phyloP scores from a whole-genome alignment of 2,113 vertebrate genomes.

The Nannobrachium achirus region DNA sequence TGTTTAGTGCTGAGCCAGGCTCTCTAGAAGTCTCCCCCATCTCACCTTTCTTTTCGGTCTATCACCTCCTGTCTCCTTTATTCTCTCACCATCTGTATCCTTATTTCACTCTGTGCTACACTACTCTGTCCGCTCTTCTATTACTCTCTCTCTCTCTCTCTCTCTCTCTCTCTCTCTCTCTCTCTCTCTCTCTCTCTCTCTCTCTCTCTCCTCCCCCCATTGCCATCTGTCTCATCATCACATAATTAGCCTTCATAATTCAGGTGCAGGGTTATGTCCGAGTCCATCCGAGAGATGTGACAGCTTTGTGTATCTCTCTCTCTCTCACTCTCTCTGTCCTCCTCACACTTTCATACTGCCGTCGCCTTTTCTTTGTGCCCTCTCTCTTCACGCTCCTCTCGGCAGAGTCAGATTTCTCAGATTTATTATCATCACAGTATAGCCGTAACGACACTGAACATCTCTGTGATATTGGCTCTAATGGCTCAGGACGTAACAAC shows the following conservation, averaged over 20 bases:
- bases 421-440: too few species aligned
- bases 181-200: not conserved
- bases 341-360: not conserved
- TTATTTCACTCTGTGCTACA: not conserved
- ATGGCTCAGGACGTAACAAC: too few species aligned
- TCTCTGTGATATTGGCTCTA: too few species aligned
- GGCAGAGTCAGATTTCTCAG: not conserved
- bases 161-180: slow-evolving; percentile 3
- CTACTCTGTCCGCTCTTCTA: not conserved
- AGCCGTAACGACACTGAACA: too few species aligned
- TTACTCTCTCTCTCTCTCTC: slow-evolving; percentile 8
- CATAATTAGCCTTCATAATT: slow-evolving; percentile 45
- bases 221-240: slow-evolving; percentile 35
- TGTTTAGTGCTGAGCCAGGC: not conserved
- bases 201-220: slow-evolving; percentile 19
- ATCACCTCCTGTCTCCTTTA: slow-evolving; percentile 13
- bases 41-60: slow-evolving; percentile 20
- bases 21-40: not conserved
- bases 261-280: slow-evolving; percentile 16
- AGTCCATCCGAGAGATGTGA: slow-evolving; percentile 19
- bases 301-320: not conserved
- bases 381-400: slow-evolving; percentile 1
- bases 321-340: slow-evolving; percentile 2
- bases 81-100: slow-evolving; percentile 21
- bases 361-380: not conserved